Evolutionary conservation across 2,888 invertebrate genomes (phyloP), one percentile per base, ranked within the genome.

Genomic region (Stomorhina lunata): DNA sequence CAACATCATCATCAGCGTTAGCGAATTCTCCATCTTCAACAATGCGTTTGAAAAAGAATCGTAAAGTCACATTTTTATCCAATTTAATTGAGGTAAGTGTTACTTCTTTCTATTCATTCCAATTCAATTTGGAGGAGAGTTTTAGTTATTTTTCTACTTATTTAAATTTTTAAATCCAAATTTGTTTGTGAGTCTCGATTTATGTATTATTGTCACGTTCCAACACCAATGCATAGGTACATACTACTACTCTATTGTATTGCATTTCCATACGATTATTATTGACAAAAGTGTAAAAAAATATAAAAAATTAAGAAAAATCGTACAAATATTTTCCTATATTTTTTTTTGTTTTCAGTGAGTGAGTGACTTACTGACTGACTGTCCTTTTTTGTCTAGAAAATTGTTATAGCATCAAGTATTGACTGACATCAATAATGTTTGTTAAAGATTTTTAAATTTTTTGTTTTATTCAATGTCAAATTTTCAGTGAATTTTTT

Each of bases 41-140:
- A 86, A 91, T 91, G 91, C 88, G 91, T 85, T 87, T 91, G 83
- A 91, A 91, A 87, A 91, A 91, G 88, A 91, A 90, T 87, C 90
- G 91, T 57, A 90, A 90, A 88, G 91, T 91, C 34, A 91, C 89
- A 84, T 91, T 91, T 89, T 86, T 91, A 77, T 87, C 90, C 85
- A 91, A 90, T 85, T 86, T 90, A 86, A 88, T 91, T 85, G 89
- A 90, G 90, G 90, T 90, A 83, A 90, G 89, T 86, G 22, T 59
- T 40, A 17, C 9, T n/a, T n/a, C n/a, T n/a, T n/a, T n/a, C n/a
- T n/a, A 1, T 1, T 10, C 22, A 9, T 48, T 17, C 15, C 2
- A 20, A 6, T 43, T 9, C 45, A 1, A 45, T 32, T 71, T 32
- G 45, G 3, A 45, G 43, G 12, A 12, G 20, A 53, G 7, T n/a